phyloP scores from a whole-genome alignment of 2,797 vertebrate genomes.

The Echeneis naucrates region DNA sequence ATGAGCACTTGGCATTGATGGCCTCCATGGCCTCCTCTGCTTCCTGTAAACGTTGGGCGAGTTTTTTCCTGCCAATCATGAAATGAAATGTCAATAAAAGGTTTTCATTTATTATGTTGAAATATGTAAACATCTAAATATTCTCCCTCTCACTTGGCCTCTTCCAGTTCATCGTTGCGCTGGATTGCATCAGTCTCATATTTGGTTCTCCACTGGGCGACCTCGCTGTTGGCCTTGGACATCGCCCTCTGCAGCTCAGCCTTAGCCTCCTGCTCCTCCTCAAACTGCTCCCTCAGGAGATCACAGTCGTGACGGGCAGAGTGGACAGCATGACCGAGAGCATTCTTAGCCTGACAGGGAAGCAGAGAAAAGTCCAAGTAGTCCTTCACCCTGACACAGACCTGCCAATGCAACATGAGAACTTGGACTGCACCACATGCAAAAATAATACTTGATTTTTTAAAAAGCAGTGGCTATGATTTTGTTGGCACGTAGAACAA shows the following conservation, averaged over 20 bases:
- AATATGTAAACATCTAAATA: conserved; percentile 1
- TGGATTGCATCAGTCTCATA: conserved; percentile 82
- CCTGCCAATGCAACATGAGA: too few species aligned
- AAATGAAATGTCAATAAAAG: neutral
- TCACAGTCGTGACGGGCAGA: conserved; percentile 88
- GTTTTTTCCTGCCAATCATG: conserved; percentile 81
- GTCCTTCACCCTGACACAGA: too few species aligned
- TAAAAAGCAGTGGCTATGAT: too few species aligned
- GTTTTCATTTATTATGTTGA: neutral
- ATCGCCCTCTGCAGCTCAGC: conserved; percentile 83
- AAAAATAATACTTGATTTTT: too few species aligned
- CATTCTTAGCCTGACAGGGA: conserved; percentile 83
- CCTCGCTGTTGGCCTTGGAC: conserved; percentile 86
- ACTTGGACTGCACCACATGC: too few species aligned
- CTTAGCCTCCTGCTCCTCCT: conserved; percentile 86
- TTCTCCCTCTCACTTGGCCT: conserved; percentile 81
- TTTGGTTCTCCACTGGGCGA: conserved; percentile 87
- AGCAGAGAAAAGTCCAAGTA: neutral
- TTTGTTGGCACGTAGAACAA: too few species aligned
- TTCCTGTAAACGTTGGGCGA: conserved; percentile 87
- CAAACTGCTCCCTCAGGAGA: conserved; percentile 87
- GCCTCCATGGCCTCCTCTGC: conserved; percentile 85
- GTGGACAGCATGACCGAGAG: conserved; percentile 84
- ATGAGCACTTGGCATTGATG: conserved; percentile 86
- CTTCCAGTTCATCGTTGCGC: conserved; percentile 86